Evolutionary conservation across 2,888 invertebrate genomes (phyloP).

Genomic region (Perizoma affinitatum): DNA sequence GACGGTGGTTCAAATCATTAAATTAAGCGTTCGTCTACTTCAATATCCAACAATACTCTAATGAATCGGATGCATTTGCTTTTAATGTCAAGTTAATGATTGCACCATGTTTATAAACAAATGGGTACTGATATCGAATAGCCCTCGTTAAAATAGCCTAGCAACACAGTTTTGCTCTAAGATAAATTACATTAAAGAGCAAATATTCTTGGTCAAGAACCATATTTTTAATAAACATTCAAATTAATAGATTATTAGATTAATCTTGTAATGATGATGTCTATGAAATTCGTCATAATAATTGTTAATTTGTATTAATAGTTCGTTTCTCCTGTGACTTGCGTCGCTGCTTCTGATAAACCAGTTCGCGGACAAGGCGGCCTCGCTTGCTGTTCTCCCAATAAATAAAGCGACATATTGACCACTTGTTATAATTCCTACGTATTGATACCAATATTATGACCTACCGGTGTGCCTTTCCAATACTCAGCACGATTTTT

Average conservation of each 20-base stretch:
- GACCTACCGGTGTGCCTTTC: constrained; percentile 59
- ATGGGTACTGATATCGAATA: constrained; percentile 1
- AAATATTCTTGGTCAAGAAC: not conserved
- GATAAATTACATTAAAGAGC: too few species aligned
- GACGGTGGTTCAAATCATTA: constrained; percentile 46
- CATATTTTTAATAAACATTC: not conserved
- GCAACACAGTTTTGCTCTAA: constrained; percentile 2
- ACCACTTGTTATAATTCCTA: constrained; percentile 74
- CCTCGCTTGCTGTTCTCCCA: constrained; percentile 72
- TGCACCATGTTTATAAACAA: constrained; percentile 8
- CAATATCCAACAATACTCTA: not conserved
- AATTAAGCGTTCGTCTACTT: constrained; percentile 39
- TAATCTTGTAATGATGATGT: not conserved
- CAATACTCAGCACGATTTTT: constrained; percentile 50
- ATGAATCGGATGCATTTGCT: not conserved
- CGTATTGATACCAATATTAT: constrained; percentile 66
- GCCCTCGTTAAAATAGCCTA: not conserved
- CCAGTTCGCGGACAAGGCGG: constrained; percentile 77
- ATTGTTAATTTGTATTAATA: constrained; percentile 18
- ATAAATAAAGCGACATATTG: constrained; percentile 78
- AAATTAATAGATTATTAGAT: not conserved
- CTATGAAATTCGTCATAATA: constrained; percentile 8
- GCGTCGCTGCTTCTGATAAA: constrained; percentile 65
- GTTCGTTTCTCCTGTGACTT: constrained; percentile 45
- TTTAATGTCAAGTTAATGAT: not conserved